A percentile compares a stretch with the other conserved stretches of the same genome.
Conservation (phyloP, 2,888 invertebrate genomes). For the Aplocera efformata region DNA sequence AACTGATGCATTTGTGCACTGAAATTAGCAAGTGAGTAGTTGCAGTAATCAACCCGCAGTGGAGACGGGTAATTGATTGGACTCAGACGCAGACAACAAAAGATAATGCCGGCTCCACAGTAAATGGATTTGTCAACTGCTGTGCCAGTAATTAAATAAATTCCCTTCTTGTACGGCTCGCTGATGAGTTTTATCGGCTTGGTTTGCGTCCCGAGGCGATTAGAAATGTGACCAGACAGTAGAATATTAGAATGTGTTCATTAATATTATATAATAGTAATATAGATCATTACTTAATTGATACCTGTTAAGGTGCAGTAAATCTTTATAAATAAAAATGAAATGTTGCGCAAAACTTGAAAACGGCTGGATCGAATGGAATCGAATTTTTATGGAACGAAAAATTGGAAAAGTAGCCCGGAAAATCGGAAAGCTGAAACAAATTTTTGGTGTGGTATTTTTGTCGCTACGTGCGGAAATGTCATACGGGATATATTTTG, state of each 20-base stretch:
- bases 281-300: background rate
- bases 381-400: no score
- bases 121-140: constrained; percentile 76
- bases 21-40: constrained; percentile 33
- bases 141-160: constrained; percentile 72
- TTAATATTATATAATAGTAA: no score
- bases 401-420: no score
- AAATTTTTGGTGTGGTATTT: no score
- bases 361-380: no score
- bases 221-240: constrained; percentile 18
- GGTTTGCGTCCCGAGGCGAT: constrained; percentile 21
- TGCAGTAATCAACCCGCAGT: constrained; percentile 63
- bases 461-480: no score
- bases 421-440: no score
- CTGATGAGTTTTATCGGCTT: constrained; percentile 42
- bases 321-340: no score
- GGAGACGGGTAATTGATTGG: constrained; percentile 72
- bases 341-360: no score
- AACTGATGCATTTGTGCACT: constrained; percentile 35
- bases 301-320: no score
- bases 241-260: constrained; percentile 15
- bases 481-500: no score
- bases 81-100: constrained; percentile 70
- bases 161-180: constrained; percentile 48
- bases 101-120: constrained; percentile 63